A percentile compares a stretch with the other conserved stretches of the same genome.
These are phyloP conservation scores for Macrotis lagotis DNA, from an alignment of 2,113 vertebrate genomes.

Conservation along the genomic window DNA sequence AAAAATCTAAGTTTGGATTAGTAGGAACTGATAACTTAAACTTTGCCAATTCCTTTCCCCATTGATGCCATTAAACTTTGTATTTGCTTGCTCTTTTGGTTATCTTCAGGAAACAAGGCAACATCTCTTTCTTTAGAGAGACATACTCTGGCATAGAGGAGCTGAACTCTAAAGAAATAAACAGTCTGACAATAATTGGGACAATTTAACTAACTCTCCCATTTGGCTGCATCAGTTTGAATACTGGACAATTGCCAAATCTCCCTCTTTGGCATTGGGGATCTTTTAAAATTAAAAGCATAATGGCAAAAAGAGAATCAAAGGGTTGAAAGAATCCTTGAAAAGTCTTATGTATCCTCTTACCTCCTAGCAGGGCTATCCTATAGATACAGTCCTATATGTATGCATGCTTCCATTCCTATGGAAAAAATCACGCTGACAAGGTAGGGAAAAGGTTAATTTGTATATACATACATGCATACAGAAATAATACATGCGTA, in stretches of 20 bases:
- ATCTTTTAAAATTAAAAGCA: constrained; percentile 14
- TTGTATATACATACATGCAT: too few relatives aligned
- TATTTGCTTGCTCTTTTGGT: constrained; percentile 34
- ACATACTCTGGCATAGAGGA: background rate
- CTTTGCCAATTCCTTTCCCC: constrained; percentile 6
- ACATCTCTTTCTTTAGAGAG: background rate
- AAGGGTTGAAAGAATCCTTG: background rate
- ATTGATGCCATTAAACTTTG: constrained; percentile 4
- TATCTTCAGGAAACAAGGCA: background rate
- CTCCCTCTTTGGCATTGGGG: background rate
- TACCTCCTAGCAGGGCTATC: background rate
- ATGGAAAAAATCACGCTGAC: constrained; percentile 1
- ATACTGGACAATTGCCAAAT: background rate
- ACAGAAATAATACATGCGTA: too few relatives aligned
- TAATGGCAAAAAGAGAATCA: background rate
- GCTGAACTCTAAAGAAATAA: background rate
- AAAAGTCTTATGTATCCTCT: background rate
- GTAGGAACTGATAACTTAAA: background rate
- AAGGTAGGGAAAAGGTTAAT: constrained; percentile 21
- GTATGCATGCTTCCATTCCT: background rate
- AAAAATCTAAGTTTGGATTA: constrained; percentile 19
- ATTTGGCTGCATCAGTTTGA: constrained; percentile 11
- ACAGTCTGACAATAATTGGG: background rate
- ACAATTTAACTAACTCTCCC: background rate
- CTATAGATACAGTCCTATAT: background rate